Conservation (phyloP, 2,888 invertebrate genomes). For the Aphelenchoides bicaudatus region DNA sequence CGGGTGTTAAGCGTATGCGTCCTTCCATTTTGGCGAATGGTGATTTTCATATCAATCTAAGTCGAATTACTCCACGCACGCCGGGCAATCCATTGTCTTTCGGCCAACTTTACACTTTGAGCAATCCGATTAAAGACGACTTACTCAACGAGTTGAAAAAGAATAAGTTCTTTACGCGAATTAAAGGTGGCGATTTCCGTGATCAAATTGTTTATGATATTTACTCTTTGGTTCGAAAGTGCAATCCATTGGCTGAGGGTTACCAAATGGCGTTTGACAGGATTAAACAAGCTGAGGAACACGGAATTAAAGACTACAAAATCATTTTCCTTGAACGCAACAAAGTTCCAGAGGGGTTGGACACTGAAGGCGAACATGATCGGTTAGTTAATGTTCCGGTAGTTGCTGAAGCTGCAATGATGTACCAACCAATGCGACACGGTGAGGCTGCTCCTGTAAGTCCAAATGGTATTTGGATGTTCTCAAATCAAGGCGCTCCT, state of each 20-base stretch:
- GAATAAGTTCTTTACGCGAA: neutral
- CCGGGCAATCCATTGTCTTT: neutral
- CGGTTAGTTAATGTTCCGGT: neutral
- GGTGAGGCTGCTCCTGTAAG: neutral
- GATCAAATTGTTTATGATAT: neutral
- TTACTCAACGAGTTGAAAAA: neutral
- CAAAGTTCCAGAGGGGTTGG: too few relatives aligned
- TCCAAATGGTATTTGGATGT: neutral
- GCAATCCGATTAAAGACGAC: neutral
- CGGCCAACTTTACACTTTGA: neutral
- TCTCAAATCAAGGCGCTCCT: neutral
- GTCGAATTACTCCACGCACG: too few relatives aligned
- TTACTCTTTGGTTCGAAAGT: neutral
- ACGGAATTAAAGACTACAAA: neutral
- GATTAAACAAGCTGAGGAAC: neutral
- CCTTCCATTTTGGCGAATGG: neutral
- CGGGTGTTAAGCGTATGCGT: neutral
- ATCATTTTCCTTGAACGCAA: neutral
- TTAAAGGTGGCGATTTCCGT: neutral
- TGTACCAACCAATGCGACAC: neutral
- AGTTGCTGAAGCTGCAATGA: neutral
- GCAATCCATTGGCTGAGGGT: neutral
- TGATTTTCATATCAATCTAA: neutral
- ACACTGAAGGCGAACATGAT: neutral
- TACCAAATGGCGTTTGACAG: neutral